phyloP scores from a whole-genome alignment of 2,888 invertebrate species.

The Drosophila infuscata region DNA sequence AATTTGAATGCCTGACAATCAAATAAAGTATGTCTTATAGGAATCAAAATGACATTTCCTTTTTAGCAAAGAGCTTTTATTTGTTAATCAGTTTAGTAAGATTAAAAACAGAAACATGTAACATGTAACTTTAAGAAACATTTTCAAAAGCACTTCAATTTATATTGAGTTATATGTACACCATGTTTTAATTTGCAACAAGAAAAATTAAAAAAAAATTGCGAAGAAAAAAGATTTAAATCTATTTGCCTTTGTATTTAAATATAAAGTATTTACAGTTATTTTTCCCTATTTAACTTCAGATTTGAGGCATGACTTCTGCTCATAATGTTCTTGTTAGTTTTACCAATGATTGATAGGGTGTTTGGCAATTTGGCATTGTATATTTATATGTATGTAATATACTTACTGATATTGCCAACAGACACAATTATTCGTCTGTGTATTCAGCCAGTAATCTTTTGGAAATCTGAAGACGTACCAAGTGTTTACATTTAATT shows the following conservation, averaged over 20 bases:
- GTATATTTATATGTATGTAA: constrained; percentile 23
- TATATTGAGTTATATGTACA: constrained; percentile 1
- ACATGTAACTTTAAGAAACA: neutral
- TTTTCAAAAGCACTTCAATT: constrained; percentile 7
- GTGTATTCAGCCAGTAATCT: constrained; percentile 24
- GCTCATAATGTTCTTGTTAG: neutral
- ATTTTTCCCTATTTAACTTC: constrained; percentile 4
- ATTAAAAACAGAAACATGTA: constrained; percentile 3
- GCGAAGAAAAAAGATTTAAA: constrained; percentile 36
- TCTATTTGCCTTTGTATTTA: constrained; percentile 53
- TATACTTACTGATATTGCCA: constrained; percentile 7
- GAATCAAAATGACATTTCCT: neutral
- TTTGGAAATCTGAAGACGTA: constrained; percentile 22
- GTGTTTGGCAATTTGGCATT: constrained; percentile 24
- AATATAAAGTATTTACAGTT: constrained; percentile 50
- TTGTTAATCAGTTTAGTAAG: neutral
- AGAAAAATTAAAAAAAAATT: constrained; percentile 29
- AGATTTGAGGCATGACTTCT: constrained; percentile 8
- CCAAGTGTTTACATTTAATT: constrained; percentile 62
- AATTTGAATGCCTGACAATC: constrained; percentile 14
- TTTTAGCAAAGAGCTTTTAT: neutral
- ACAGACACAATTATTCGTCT: neutral
- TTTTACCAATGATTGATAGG: constrained; percentile 5
- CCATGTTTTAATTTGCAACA: constrained; percentile 9
- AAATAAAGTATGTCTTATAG: constrained; percentile 3